These are phyloP conservation scores for Bos taurus DNA, from an alignment of 2,113 vertebrate genomes.

Conservation along the genomic window ARS-UCD2.0 NC_037337.1:10153001-10153500, in stretches of 20 bases:
- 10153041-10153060: conserved; percentile 88
- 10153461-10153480: too few species aligned
- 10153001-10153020: conserved; percentile 92
- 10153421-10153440: rapidly evolving
- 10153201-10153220: not conserved
- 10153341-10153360: not conserved
- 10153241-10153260: not conserved
- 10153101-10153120: conserved; percentile 89
- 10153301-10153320: not conserved
- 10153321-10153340: not conserved
- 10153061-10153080: conserved; percentile 90
- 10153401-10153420: too few species aligned
- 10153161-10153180: not conserved
- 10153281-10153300: not conserved
- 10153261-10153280: not conserved
- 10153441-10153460: too few species aligned
- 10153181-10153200: not conserved
- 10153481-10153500: too few species aligned
- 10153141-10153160: conserved; percentile 70
- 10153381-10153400: too few species aligned
- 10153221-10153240: not conserved
- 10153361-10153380: not conserved
- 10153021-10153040: conserved; percentile 91
- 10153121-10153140: conserved; percentile 87
- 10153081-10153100: conserved; percentile 89